These are phyloP conservation scores for Zoanthus gigantus DNA, from an alignment of 92 coral and sea anemone genomes.

Conservation along the genomic window DNA sequence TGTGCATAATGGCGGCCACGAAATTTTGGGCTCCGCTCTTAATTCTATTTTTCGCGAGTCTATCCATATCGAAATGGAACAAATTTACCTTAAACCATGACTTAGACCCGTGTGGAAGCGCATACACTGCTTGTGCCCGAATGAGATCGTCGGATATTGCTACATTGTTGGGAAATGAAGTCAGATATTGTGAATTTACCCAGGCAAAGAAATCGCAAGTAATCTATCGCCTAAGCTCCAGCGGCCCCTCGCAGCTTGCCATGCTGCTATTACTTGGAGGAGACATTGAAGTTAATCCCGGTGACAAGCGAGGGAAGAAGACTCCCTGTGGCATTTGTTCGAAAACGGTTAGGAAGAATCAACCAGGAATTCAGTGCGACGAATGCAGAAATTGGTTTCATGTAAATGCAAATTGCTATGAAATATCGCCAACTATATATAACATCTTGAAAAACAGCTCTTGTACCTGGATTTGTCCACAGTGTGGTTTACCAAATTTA, in stretches of 20 bases:
- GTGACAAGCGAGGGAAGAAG: constrained; percentile 57
- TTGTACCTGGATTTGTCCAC: constrained; percentile 67
- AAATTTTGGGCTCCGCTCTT: too few relatives aligned
- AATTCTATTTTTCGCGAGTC: too few relatives aligned
- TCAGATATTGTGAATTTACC: constrained; percentile 34
- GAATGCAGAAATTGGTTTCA: constrained; percentile 62
- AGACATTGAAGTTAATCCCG: constrained; percentile 61
- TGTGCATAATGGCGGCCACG: too few relatives aligned
- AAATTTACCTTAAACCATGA: constrained; percentile 36
- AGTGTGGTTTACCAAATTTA: constrained; percentile 15
- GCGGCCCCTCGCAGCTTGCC: constrained; percentile 47
- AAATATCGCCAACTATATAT: constrained; percentile 51
- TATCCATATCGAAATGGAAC: not conserved
- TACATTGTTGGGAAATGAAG: constrained; percentile 44
- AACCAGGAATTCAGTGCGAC: constrained; percentile 69
- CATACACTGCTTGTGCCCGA: constrained; percentile 40
- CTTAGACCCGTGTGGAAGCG: constrained; percentile 42
- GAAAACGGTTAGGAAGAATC: constrained; percentile 63
- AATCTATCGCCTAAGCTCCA: constrained; percentile 44
- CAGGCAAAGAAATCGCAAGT: constrained; percentile 46
- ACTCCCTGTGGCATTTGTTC: constrained; percentile 62
- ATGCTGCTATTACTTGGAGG: constrained; percentile 63
- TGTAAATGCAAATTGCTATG: constrained; percentile 59
- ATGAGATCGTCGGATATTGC: constrained; percentile 56
- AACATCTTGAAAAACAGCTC: constrained; percentile 50